Evolutionary conservation across 2,797 vertebrate species (phyloP), one percentile per base, ranked within the genome.

Genomic region (Acipenser transmontanus): DNA sequence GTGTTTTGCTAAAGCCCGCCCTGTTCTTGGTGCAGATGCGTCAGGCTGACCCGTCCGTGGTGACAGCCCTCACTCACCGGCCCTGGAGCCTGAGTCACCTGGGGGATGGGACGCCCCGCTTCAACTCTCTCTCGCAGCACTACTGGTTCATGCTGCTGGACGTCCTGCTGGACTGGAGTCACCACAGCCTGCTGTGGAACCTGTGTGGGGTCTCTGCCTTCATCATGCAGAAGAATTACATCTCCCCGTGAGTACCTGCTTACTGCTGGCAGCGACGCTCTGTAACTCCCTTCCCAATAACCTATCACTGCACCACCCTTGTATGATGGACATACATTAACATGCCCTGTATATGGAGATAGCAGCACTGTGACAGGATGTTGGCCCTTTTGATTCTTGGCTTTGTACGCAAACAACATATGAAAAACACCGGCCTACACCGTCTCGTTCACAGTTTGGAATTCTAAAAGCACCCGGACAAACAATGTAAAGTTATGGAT

Each of bases 201-300:
- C 68, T 99, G 9, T 99, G 96, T 48, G 97, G 97, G 1, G 51
- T 93, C 70, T 99, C 96, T 0, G 95, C 91, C 57, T 94, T 98
- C 80, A 88, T 99, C 61, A 81, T 97, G 65, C 95, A 99, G 77
- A 99, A 98, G 75, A 91, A 94, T 76, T 93, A 87, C 57, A 72
- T 99, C 69, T 99, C 96, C 17, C 83, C 64, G 97, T 99, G 85
- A 95, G 97, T 93, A 68, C 11, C 69, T 34, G 34, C 34, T 3
- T 4, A 34, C 34, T 34, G 34, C 34, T 34, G 34, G 34, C 4
- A 34, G 34, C 34, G 34, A 34, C 34, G 34, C 34, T 34, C 3
- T 34, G 34, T 34, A 34, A 34, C 34, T 34, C 34, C 34, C 34
- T 34, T 34, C 2, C 34, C 34, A 34, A 34, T 34, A 34, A 34